Base-by-base conservation (phyloP, 2,113 vertebrate species). In the Lucifuga dentata region DNA sequence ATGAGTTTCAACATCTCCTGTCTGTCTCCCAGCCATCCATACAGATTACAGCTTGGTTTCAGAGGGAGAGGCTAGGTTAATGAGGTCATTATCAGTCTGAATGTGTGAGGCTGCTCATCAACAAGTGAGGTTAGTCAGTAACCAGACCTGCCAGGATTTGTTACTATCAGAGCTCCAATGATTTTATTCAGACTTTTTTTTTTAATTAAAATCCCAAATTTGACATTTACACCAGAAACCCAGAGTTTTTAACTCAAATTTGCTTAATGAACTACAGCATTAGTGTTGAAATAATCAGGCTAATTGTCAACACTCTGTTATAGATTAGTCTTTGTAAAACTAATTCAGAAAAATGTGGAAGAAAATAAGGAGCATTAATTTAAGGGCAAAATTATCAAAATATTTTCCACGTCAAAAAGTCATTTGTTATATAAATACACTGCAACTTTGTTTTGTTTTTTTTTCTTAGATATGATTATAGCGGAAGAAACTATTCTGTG, bases 21-120 rank as follows among this genome's bases (percentile, higher is more conserved):
- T 69, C 56, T 74, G 71, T 78, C 86, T 75, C 38, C 16, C 3
- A 81, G 75, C 83, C 21, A 56, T 41, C 65, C 78, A 80, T 6
- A 5, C 78, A 81, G 78, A 63, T 63, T 24, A 33, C 19, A 50
- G 23, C 19, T 48, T 43, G 38, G 65, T 40, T 46, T 53, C 0
- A 29, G 33, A 46, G 43, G 13, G 20, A 60, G 78, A 60, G 6
- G 33, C 48, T 11, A 35, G 9, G 41, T 61, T 36, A 76, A 67
- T 41, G 67, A 38, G 68, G 61, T 66, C 86, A 58, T 56, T 38
- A 66, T 71, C 40, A 19, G 64, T 41, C 56, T 41, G 8, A 63
- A 53, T 49, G 71, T 85, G 61, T 73, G 52, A 62, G 72, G 57
- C 11, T 8, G 48, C 33, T 55, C 58, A 48, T 80, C 69, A 11